These are phyloP conservation scores for Drosophila demipolita DNA, from an alignment of 2,888 invertebrate species.

Conservation along the genomic window DNA sequence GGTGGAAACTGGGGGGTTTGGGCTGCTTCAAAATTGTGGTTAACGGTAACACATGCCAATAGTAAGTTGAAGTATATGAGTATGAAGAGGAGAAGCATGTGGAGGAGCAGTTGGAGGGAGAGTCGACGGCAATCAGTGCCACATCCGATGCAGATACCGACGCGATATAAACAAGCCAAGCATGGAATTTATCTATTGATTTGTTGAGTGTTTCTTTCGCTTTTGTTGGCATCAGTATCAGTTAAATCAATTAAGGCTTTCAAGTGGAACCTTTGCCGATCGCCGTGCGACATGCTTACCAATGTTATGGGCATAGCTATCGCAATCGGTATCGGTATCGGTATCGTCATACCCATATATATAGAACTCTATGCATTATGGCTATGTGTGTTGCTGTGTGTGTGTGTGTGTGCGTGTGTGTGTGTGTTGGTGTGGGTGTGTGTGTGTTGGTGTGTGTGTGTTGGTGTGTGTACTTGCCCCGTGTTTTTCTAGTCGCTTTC, in stretches of 20 bases:
- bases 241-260: constrained; percentile 81
- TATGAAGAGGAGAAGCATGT: no score
- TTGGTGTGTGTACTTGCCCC: constrained; percentile 27
- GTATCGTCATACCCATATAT: constrained; percentile 6
- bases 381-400: constrained; percentile 4
- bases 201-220: constrained; percentile 62
- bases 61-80: not conserved
- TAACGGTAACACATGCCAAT: constrained; percentile 22
- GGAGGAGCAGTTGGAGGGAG: not conserved
- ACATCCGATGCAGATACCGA: constrained; percentile 71
- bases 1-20: constrained; percentile 19
- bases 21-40: constrained; percentile 19
- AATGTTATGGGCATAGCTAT: constrained; percentile 50
- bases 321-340: constrained; percentile 37
- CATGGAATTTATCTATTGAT: constrained; percentile 75
- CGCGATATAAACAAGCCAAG: constrained; percentile 40
- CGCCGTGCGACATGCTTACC: constrained; percentile 66
- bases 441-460: constrained; percentile 6
- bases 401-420: no score
- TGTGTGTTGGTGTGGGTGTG: constrained; percentile 5
- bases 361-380: not conserved
- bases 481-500: constrained; percentile 62
- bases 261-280: constrained; percentile 76
- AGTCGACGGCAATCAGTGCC: constrained; percentile 56
- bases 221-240: constrained; percentile 62